phyloP scores from a whole-genome alignment of 2,113 vertebrate species.

The Dermatemys mawii region DNA sequence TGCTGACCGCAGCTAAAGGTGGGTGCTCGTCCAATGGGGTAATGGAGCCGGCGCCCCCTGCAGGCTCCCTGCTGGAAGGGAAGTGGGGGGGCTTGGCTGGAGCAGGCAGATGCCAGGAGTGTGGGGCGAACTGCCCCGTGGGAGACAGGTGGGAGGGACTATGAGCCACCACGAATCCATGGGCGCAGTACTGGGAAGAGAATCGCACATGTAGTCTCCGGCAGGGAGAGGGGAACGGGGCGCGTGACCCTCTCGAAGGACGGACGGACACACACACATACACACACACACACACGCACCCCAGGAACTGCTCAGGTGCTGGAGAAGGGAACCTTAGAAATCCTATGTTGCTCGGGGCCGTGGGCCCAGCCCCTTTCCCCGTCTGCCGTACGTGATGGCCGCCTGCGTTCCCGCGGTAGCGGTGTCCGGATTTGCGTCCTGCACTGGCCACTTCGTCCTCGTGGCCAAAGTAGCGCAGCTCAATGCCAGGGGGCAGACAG shows the following conservation, averaged over 20 bases:
- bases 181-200: not conserved
- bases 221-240: too few species aligned
- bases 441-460: not conserved
- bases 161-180: not conserved
- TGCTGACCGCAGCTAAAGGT: slow-evolving; percentile 97
- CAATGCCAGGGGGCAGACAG: too few species aligned
- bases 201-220: not conserved
- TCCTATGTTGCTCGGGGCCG: not conserved
- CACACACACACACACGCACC: too few species aligned
- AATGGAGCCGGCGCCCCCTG: not conserved
- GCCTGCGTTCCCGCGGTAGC: too few species aligned
- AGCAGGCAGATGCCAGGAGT: not conserved
- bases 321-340: not conserved
- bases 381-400: not conserved
- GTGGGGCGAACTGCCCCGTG: not conserved
- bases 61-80: not conserved
- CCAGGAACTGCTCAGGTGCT: not conserved
- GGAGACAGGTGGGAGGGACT: not conserved
- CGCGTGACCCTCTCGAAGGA: too few species aligned
- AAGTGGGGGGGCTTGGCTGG: not conserved
- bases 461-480: too few species aligned
- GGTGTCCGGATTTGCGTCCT: not conserved
- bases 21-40: slow-evolving; percentile 28
- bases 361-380: not conserved
- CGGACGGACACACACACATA: too few species aligned